Evolutionary conservation across 2,888 invertebrate species (phyloP).

Genomic region (Brachyopa scutellaris): DNA sequence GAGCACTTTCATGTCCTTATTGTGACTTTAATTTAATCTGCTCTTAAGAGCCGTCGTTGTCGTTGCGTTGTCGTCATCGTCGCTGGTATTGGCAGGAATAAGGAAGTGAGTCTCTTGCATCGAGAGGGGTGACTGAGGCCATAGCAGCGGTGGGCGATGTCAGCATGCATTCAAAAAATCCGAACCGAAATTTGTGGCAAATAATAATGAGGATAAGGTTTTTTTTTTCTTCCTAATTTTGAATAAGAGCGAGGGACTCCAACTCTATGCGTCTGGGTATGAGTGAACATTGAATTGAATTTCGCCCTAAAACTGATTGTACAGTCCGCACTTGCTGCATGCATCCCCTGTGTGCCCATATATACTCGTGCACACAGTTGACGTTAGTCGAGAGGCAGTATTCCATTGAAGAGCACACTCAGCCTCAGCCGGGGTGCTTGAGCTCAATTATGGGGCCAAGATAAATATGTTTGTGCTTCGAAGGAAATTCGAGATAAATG

Average conservation of each 20-base stretch:
- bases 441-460: constrained; percentile 66
- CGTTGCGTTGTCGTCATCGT: not conserved
- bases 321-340: constrained; percentile 15
- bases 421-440: constrained; percentile 23
- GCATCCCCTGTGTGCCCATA: not conserved
- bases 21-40: constrained; percentile 72
- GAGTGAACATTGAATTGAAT: constrained; percentile 45
- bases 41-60: constrained; percentile 58
- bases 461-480: constrained; percentile 48
- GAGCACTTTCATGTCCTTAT: constrained; percentile 71
- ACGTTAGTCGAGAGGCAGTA: constrained; percentile 23
- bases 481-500: constrained; percentile 23
- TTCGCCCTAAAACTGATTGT: constrained; percentile 52
- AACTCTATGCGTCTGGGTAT: constrained; percentile 1
- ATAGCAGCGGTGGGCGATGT: not conserved
- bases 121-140: not conserved
- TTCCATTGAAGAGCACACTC: constrained; percentile 44
- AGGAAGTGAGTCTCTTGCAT: constrained; percentile 4
- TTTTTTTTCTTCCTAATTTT: constrained; percentile 24
- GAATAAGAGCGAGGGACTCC: constrained; percentile 15
- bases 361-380: not conserved
- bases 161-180: constrained; percentile 41
- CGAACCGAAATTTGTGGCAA: constrained; percentile 54
- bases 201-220: constrained; percentile 54
- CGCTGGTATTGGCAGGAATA: too few relatives aligned